These are phyloP conservation scores for Drosophila triauraria DNA, from an alignment of 1,140 invertebrate species.

Conservation along the genomic window DNA sequence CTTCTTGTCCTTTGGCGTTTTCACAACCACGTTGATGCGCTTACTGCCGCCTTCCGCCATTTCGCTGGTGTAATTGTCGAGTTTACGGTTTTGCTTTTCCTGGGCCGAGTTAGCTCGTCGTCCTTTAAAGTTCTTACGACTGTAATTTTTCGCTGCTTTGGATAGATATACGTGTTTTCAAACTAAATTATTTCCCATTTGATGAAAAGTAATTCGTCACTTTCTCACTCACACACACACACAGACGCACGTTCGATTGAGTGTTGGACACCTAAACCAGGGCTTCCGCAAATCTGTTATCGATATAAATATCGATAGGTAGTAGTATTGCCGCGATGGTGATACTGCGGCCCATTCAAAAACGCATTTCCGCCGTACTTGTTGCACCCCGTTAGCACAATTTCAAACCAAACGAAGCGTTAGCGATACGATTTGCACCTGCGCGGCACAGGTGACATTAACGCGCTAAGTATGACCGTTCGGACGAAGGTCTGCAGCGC, in stretches of 20 bases:
- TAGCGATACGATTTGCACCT: neutral
- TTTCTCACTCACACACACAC: conserved; percentile 73
- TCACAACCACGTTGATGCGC: conserved; percentile 94
- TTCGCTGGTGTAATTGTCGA: conserved; percentile 76
- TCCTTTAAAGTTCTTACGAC: conserved; percentile 35
- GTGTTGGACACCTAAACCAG: conserved; percentile 22
- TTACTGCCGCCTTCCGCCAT: conserved; percentile 88
- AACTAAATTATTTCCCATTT: conserved; percentile 83
- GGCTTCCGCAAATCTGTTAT: conserved; percentile 1
- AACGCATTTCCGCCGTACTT: neutral
- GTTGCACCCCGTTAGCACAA: neutral
- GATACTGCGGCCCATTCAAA: neutral
- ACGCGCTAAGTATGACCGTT: conserved; percentile 6
- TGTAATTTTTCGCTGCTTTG: conserved; percentile 37
- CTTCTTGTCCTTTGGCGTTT: conserved; percentile 98
- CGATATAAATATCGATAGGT: conserved; percentile 17
- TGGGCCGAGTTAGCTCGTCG: conserved; percentile 20
- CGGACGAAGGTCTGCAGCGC: neutral
- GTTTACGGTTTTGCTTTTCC: conserved; percentile 11
- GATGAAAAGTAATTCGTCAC: conserved; percentile 85
- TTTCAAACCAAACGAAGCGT: neutral
- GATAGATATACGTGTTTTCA: conserved; percentile 72
- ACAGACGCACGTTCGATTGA: conserved; percentile 28
- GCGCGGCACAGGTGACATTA: neutral
- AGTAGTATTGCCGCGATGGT: no score